phyloP scores from a whole-genome alignment of 1,140 invertebrate genomes.

The Bombyx mori region DNA sequence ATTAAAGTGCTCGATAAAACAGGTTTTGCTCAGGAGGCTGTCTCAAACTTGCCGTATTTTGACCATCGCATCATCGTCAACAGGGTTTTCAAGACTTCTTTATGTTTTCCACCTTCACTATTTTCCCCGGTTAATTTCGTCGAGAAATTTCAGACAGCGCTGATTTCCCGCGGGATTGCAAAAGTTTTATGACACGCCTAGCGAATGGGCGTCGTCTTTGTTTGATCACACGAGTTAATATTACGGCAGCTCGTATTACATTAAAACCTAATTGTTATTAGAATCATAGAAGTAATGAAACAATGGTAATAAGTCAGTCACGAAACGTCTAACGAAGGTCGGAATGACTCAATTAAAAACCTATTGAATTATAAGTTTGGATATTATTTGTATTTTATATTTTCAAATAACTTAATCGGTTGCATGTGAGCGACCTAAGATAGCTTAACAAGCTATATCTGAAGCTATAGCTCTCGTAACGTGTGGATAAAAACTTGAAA shows the following conservation, averaged over 20 bases:
- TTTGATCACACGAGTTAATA: slow-evolving; percentile 6
- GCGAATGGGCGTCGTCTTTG: slow-evolving; percentile 7
- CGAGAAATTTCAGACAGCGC: slow-evolving; percentile 8
- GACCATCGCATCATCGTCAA: neutral
- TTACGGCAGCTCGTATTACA: neutral
- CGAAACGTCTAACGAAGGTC: too few species aligned
- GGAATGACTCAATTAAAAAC: too few species aligned
- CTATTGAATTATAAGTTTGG: too few species aligned
- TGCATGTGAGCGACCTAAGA: too few species aligned
- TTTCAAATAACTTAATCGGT: too few species aligned
- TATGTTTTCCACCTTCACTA: slow-evolving; percentile 1
- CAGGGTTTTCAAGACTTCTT: neutral
- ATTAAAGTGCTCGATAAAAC: slow-evolving; percentile 8
- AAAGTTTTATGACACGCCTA: slow-evolving; percentile 11
- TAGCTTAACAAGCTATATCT: too few species aligned
- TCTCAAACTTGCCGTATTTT: slow-evolving; percentile 5
- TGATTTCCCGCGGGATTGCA: slow-evolving; percentile 11
- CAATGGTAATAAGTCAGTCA: too few species aligned
- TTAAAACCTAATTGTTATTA: neutral
- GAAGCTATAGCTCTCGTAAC: too few species aligned
- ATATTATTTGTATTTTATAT: too few species aligned
- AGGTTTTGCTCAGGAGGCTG: slow-evolving; percentile 10
- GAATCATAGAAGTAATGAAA: too few species aligned
- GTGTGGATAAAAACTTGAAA: too few species aligned
- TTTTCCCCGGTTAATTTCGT: slow-evolving; percentile 14